Conservation (phyloP, 2,113 vertebrate species). For the Daubentonia madagascariensis region DNA sequence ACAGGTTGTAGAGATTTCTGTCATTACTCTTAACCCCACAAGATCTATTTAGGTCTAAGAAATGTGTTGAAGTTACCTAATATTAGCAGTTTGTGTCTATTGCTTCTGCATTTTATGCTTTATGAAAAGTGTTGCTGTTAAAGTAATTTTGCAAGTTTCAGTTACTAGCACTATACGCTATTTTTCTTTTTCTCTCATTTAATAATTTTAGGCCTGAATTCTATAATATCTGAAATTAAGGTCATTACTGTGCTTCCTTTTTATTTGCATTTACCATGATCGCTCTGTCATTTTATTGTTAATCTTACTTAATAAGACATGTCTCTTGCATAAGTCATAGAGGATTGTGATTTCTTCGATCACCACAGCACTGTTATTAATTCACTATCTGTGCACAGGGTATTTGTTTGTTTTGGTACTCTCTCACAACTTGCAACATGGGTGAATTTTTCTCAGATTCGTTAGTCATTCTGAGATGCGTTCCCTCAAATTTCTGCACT, state of each 20-base stretch:
- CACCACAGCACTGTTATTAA: background rate
- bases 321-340: accelerated
- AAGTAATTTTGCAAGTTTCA: background rate
- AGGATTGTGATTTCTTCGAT: background rate
- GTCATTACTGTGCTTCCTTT: background rate
- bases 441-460: background rate
- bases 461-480: background rate
- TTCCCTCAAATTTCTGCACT: background rate
- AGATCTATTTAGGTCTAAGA: background rate
- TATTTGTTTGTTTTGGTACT: background rate
- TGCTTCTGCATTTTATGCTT: background rate
- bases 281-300: background rate
- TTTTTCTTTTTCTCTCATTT: background rate
- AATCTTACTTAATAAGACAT: background rate
- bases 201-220: background rate
- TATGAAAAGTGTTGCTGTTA: background rate
- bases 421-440: background rate
- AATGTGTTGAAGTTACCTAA: background rate
- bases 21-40: background rate
- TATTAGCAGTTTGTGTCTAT: background rate
- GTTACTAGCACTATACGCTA: background rate
- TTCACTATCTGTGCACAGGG: accelerated
- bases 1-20: background rate
- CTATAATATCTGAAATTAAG: background rate
- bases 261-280: background rate